phyloP scores from a whole-genome alignment of 2,113 vertebrate species.

The Pelvicachromis taeniatus region DNA sequence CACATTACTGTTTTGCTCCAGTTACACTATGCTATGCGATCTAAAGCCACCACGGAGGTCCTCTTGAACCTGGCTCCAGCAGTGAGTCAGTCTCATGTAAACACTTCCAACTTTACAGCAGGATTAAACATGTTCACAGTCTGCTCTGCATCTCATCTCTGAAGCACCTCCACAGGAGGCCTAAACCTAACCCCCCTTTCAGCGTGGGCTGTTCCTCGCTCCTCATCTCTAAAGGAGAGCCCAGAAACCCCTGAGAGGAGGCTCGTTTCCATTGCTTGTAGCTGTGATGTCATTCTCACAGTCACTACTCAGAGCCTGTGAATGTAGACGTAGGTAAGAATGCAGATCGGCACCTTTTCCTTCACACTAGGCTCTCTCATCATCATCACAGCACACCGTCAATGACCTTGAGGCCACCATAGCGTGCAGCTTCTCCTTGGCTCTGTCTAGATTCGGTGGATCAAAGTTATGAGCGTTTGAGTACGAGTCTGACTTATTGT shows the following conservation, averaged over 20 bases:
- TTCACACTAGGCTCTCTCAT: neutral
- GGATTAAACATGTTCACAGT: neutral
- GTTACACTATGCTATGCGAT: neutral
- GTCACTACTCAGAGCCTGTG: neutral
- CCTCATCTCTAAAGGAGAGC: neutral
- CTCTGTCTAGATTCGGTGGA: neutral
- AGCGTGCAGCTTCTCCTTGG: neutral
- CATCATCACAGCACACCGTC: neutral
- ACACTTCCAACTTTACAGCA: neutral
- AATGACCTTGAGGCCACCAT: neutral
- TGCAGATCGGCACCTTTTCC: neutral
- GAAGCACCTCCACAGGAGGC: neutral
- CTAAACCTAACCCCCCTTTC: neutral
- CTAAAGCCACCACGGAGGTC: neutral
- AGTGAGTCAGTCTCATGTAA: neutral
- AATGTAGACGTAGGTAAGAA: neutral
- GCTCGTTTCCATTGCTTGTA: neutral
- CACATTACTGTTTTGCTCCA: neutral
- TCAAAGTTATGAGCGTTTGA: neutral
- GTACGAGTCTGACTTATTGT: neutral
- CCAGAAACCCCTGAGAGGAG: neutral
- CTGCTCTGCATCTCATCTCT: accelerated
- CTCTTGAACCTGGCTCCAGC: neutral
- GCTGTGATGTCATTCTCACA: neutral
- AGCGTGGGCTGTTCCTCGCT: neutral